Base-by-base conservation (phyloP, 2,113 vertebrate species). In the Urocynchramus pylzowi region DNA sequence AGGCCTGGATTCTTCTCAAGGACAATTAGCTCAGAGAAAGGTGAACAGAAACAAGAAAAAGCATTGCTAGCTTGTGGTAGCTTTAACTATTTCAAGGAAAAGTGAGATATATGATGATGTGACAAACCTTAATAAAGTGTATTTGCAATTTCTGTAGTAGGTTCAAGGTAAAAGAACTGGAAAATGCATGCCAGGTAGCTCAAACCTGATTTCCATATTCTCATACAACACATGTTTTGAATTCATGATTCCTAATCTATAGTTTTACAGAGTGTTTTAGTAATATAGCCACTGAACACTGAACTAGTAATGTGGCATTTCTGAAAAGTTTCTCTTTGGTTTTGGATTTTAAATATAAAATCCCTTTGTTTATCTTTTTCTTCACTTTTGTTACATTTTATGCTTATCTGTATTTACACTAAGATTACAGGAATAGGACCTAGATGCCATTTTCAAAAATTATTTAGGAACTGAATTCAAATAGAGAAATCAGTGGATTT, bases 1-100 rank as follows among this genome's bases (percentile, higher is more conserved):
- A 2, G 13, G 44, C 16, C 9, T 49, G 6, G 37, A 26, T 19
- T 45, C 19, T 73, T 47, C 45, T 80, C 5, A 37, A 83, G 26
- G n/a, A 27, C 37, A 54, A 28, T 56, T 49, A 22, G 12, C 11
- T 71, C 11, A 56, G 39, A 45, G 6, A 84, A 68, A 52, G 16
- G 5, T 8, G 5, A 87, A 85, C 20, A 83, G 41, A 53, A 69
- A 41, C 12, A 7, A 16, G 26, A 64, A 44, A 41, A n/a, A 31
- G 0, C 5, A 41, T n/a, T 2, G 1, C 3, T 52, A 41, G n/a
- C 6, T 20, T 45, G 2, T 10, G 4, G 10, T 45, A 56, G 1
- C 7, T 52, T 82, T 60, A 76, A 75, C 24, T 60, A 17, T 71
- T 52, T 79, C 7, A 63, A 31, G 6, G 13, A 54, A 79, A 75